Percentiles rank a stretch among this genome's conserved stretches.
Conservation (phyloP, 2,797 vertebrate genomes). For the Toxotes lorentzi region DNA sequence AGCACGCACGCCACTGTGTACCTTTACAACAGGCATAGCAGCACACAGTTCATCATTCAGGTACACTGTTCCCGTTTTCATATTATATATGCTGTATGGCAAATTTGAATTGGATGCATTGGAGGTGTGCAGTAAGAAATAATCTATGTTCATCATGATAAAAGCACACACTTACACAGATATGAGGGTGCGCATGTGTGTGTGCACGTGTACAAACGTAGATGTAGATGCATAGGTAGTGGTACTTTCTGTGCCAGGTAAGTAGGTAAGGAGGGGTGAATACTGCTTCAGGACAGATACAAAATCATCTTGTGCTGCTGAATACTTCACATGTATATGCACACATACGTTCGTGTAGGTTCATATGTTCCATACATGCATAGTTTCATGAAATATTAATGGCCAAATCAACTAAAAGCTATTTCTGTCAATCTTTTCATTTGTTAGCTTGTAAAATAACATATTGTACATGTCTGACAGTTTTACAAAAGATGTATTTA, state of each 20-base stretch:
- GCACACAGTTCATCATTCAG: slow-evolving; percentile 6
- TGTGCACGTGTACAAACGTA: background rate
- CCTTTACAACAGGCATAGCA: slow-evolving; percentile 9
- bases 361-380: background rate
- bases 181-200: background rate
- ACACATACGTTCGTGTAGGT: background rate
- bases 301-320: slow-evolving; percentile 17
- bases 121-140: background rate
- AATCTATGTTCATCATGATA: background rate
- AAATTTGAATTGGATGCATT: background rate
- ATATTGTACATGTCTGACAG: background rate
- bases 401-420: slow-evolving; percentile 32
- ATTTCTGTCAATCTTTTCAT: slow-evolving; percentile 10
- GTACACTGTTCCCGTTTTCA: slow-evolving; percentile 1
- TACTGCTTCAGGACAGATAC: slow-evolving; percentile 15
- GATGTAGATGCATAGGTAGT: background rate
- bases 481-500: background rate
- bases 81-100: background rate
- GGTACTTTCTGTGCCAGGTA: slow-evolving; percentile 2
- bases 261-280: slow-evolving; percentile 17
- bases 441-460: background rate
- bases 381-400: slow-evolving; percentile 49
- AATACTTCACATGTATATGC: background rate
- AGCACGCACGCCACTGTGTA: slow-evolving; percentile 15
- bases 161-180: background rate